Evolutionary conservation across 2,113 vertebrate genomes (phyloP).

Genomic region (Struthio camelus): DNA sequence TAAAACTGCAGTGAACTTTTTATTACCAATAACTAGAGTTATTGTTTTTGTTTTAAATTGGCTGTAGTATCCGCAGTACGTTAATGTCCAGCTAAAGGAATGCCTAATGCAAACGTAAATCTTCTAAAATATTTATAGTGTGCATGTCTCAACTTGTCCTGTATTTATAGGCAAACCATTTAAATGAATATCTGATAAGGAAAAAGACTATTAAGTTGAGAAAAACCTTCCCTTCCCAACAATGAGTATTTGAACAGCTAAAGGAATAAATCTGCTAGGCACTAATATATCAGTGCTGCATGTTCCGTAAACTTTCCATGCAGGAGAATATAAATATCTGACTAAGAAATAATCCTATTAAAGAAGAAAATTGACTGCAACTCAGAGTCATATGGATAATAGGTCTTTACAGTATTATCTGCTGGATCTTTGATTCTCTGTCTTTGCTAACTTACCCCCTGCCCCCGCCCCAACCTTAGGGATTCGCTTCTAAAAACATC

Average conservation of each 20-base stretch:
- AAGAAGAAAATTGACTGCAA: conserved; percentile 47
- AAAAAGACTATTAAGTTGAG: conserved; percentile 55
- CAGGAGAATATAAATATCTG: conserved; percentile 63
- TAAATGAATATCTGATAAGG: conserved; percentile 64
- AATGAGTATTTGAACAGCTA: conserved; percentile 35
- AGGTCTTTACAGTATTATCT: conserved; percentile 32
- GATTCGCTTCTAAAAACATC: neutral
- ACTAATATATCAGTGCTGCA: conserved; percentile 53
- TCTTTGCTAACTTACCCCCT: neutral
- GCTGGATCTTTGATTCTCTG: conserved; percentile 7
- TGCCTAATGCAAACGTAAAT: conserved; percentile 55
- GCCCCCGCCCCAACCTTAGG: neutral
- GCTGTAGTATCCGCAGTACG: neutral
- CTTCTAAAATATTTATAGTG: conserved; percentile 65
- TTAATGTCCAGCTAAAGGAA: conserved; percentile 49
- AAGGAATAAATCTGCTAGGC: conserved; percentile 66
- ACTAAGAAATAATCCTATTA: conserved; percentile 42
- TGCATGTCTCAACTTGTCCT: conserved; percentile 18
- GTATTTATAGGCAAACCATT: conserved; percentile 67
- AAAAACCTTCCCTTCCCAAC: conserved; percentile 55
- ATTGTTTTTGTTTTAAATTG: neutral
- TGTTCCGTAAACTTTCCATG: conserved; percentile 59
- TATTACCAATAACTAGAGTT: neutral
- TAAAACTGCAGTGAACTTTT: neutral
- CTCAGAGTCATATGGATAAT: neutral